phyloP scores from a whole-genome alignment of 2,888 invertebrate species.

The Psylliodes chrysocephalus region DNA sequence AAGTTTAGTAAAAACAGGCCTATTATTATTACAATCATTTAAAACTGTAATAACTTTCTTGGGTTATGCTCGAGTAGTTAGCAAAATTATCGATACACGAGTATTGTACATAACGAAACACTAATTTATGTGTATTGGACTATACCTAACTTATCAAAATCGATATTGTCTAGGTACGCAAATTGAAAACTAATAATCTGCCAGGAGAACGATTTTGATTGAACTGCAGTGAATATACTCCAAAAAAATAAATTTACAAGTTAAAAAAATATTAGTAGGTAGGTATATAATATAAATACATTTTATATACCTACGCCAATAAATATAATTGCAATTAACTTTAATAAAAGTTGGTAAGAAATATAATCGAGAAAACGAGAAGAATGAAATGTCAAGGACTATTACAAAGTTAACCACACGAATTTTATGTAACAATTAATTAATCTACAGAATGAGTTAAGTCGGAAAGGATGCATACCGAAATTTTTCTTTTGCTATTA shows the following conservation, averaged over 20 bases:
- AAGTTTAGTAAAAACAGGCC: conserved; percentile 13
- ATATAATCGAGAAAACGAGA: conserved; percentile 3
- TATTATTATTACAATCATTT: conserved; percentile 19
- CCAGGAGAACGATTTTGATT: too few species aligned
- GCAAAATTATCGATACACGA: conserved; percentile 25
- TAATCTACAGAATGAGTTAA: conserved; percentile 4
- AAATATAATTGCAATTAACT: neutral
- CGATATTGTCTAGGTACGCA: too few species aligned
- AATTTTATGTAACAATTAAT: conserved; percentile 1
- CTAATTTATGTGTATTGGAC: conserved; percentile 17
- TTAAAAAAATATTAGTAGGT: too few species aligned
- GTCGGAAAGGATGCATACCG: neutral
- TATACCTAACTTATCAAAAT: neutral
- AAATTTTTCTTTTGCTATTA: conserved; percentile 5
- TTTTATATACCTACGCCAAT: too few species aligned
- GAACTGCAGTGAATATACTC: too few species aligned
- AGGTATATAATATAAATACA: too few species aligned
- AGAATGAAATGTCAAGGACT: conserved; percentile 10
- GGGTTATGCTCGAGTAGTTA: conserved; percentile 22
- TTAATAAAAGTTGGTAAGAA: neutral
- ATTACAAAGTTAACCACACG: neutral
- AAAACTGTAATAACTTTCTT: conserved; percentile 26
- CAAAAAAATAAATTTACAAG: too few species aligned
- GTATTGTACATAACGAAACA: conserved; percentile 19
- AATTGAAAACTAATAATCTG: too few species aligned